Base-by-base conservation (phyloP, 2,888 invertebrate genomes). In the Agrotis segetum region DNA sequence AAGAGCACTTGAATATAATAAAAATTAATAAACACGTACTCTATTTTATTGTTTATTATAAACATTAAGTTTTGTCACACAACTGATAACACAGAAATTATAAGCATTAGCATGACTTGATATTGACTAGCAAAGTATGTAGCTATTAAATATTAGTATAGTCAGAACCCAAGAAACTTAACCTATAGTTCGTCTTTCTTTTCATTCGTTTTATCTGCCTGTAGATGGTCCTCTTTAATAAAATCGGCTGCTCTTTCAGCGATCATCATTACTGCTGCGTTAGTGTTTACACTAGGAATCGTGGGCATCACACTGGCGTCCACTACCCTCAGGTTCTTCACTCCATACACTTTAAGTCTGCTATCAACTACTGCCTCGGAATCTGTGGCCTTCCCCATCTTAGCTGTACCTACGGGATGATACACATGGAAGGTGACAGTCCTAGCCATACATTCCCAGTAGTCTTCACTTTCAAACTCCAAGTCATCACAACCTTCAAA, bases 221-320 rank as follows among this genome's bases (percentile, higher is more conserved):
- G 62, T 16, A 73, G 55, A 83, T 94, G 87, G 59, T 93, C 93
- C 17, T 87, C 88, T 82, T 94, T 95, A 24, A 96, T 94, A 60
- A 96, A 93, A 79, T 95, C 95, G 16, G 95, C 92, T 16, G 93
- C 96, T 79, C 93, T 87, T 82, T 96, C 96, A 2, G 95, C 95
- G 63, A 96, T 92, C 95, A 96, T 95, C 91, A 96, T 95, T 1
- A 91, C 91, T 6, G 96, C 91, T 55, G 95, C 94, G 71, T 95
- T 95, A 1, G 92, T 92, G 77, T 96, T 95, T 0, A 93, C 92
- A 85, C 96, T 95, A 0, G 95, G 90, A 78, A 95, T 95, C 0
- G 93, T 94, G 0, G 96, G 95, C 94, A 96, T 95, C 11, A 95
- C 77, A 79, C 96, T 96, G 3, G 96, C 96, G 77, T 96, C 96